Percentiles rank a stretch among this genome's conserved stretches.
Conservation (phyloP, 2,888 invertebrate species). For the Tanytarsus gracilentus region DNA sequence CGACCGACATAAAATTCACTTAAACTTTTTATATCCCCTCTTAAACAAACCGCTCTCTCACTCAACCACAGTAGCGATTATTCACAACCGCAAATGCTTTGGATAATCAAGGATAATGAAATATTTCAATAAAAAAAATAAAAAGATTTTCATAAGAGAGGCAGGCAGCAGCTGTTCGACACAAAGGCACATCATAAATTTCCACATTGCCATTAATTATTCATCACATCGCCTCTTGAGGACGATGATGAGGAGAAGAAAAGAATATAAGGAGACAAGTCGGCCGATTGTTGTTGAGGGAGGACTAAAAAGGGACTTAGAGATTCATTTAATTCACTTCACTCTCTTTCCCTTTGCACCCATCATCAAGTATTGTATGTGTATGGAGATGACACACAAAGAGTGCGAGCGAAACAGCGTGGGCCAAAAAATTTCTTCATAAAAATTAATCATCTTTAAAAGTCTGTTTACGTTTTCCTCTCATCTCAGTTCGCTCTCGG, state of each 20-base stretch:
- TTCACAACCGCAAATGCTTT: no score
- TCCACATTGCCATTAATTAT: slow-evolving; percentile 26
- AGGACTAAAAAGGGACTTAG: slow-evolving; percentile 5
- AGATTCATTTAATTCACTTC: slow-evolving; percentile 26
- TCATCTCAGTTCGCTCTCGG: no score
- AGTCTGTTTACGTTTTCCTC: slow-evolving; percentile 15
- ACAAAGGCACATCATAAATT: slow-evolving; percentile 26
- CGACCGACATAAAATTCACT: no score
- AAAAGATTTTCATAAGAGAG: slow-evolving; percentile 20
- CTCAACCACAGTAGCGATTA: no score
- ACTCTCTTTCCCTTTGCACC: slow-evolving; percentile 1
- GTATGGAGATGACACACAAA: not conserved
- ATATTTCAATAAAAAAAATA: slow-evolving; percentile 20
- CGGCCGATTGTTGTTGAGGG: not conserved
- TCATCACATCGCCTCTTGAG: slow-evolving; percentile 24
- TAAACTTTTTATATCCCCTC: no score
- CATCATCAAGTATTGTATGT: not conserved
- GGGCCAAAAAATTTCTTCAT: slow-evolving; percentile 7
- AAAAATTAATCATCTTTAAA: slow-evolving; percentile 20
- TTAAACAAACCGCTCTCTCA: no score
- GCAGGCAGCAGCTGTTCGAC: slow-evolving; percentile 16
- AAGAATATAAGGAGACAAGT: not conserved
- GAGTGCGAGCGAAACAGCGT: not conserved
- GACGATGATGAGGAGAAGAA: not conserved
- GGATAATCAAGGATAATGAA: slow-evolving; percentile 13